phyloP scores from a whole-genome alignment of 2,797 vertebrate genomes.

The Bufotes viridis region DNA sequence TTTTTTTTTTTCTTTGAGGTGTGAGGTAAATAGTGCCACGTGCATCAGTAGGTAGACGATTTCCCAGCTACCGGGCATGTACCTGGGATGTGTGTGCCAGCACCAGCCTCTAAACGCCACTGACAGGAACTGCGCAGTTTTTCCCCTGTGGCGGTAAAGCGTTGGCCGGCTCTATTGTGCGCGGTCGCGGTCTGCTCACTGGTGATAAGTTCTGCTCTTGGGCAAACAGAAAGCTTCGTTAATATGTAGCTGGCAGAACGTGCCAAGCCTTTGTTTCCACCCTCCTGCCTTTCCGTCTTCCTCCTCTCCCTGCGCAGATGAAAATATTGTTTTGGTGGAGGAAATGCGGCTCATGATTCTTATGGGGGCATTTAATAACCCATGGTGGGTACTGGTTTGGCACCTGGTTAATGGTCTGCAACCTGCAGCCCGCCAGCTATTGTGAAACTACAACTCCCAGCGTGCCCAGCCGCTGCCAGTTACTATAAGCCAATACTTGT shows the following conservation, averaged over 20 bases:
- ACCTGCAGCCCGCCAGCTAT: too few relatives aligned
- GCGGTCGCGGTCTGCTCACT: background rate
- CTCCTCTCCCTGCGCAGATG: background rate
- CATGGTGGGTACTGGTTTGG: background rate
- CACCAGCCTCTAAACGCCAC: background rate
- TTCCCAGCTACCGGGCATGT: background rate
- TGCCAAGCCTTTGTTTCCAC: slow-evolving; percentile 52
- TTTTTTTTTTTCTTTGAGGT: background rate
- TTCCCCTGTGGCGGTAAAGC: slow-evolving; percentile 26
- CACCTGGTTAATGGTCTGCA: background rate
- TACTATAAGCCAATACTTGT: too few relatives aligned
- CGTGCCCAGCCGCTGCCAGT: too few relatives aligned
- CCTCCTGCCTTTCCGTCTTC: background rate
- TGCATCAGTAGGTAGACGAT: background rate
- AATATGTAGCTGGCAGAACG: slow-evolving; percentile 18
- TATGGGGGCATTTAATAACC: background rate
- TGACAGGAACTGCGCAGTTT: slow-evolving; percentile 33
- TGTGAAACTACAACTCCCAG: too few relatives aligned
- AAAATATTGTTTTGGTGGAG: slow-evolving; percentile 49
- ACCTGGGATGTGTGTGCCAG: slow-evolving; percentile 9
- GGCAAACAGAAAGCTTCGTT: slow-evolving; percentile 34
- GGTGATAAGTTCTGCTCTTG: slow-evolving; percentile 43
- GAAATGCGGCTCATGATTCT: slow-evolving; percentile 8
- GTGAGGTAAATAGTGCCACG: background rate
- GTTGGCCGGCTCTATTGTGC: slow-evolving; percentile 14